These are phyloP conservation scores for silkworm (Bombyx mori) DNA, from an alignment of 1,140 invertebrate genomes.

Conservation along the genomic window ASM3026992v2 NC_085124.1:2731501-2732000, in stretches of 20 bases:
- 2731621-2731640: background rate
- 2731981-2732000: background rate
- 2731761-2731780: background rate
- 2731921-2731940: constrained; percentile 25
- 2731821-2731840: background rate
- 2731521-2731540: no score
- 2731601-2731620: background rate
- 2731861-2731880: constrained; percentile 5
- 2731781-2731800: background rate
- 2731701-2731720: constrained; percentile 3
- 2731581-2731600: background rate
- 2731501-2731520: no score
- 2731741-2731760: background rate
- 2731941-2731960: constrained; percentile 4
- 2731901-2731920: constrained; percentile 25
- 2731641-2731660: constrained; percentile 1
- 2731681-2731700: background rate
- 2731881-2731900: constrained; percentile 14
- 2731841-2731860: constrained; percentile 11
- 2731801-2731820: background rate
- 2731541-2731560: no score
- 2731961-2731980: constrained; percentile 13
- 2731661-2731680: constrained; percentile 6
- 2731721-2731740: no score
- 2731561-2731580: background rate